Conservation (phyloP, 2,888 invertebrate genomes). For the Melolontha melolontha region DNA sequence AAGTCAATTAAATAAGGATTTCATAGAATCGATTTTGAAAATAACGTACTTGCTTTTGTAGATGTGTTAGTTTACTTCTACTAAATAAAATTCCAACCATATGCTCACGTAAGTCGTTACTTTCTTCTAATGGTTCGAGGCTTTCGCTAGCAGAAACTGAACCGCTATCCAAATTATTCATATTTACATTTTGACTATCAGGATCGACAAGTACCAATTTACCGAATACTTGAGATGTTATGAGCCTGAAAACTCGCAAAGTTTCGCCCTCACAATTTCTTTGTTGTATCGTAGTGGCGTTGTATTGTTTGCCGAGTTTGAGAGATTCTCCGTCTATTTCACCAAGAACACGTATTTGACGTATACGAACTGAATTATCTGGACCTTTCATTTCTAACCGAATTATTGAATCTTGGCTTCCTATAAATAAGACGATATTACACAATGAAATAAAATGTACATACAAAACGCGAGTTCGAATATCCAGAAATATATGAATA, state of each 20-base stretch:
- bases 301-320: slow-evolving; percentile 68
- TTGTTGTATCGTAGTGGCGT: slow-evolving; percentile 79
- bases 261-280: slow-evolving; percentile 92
- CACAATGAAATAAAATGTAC: too few species aligned
- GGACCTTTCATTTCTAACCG: slow-evolving; percentile 91
- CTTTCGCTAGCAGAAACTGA: slow-evolving; percentile 59
- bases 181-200: slow-evolving; percentile 57
- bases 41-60: slow-evolving; percentile 87
- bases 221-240: slow-evolving; percentile 94
- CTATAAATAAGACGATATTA: background rate
- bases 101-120: slow-evolving; percentile 83
- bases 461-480: too few species aligned
- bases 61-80: slow-evolving; percentile 90
- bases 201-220: slow-evolving; percentile 82
- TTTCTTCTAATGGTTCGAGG: slow-evolving; percentile 66
- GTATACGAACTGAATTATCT: slow-evolving; percentile 88
- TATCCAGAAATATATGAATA: too few species aligned
- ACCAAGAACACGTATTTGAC: slow-evolving; percentile 83
- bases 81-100: slow-evolving; percentile 97
- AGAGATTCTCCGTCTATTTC: slow-evolving; percentile 71
- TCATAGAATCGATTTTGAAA: background rate
- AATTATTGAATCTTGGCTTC: slow-evolving; percentile 68
- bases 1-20: background rate
- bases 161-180: slow-evolving; percentile 55
- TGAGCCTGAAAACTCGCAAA: slow-evolving; percentile 88